These are phyloP conservation scores for Scortum barcoo DNA, from an alignment of 2,113 vertebrate species.

Conservation along the genomic window DNA sequence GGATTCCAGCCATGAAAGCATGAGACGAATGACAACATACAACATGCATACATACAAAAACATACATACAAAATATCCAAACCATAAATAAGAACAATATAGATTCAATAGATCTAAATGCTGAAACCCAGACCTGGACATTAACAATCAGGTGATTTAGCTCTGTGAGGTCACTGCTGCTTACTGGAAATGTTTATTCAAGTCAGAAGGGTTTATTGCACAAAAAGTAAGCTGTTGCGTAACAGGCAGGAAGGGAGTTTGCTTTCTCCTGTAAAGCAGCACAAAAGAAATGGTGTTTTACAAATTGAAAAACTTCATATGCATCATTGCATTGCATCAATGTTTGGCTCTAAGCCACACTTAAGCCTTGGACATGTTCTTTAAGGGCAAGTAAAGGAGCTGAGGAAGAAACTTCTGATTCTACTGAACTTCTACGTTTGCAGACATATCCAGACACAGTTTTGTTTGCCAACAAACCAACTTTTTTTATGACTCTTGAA, in stretches of 20 bases:
- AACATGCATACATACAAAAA: too few relatives aligned
- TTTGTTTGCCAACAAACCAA: too few relatives aligned
- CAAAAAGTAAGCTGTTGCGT: slow-evolving; percentile 39
- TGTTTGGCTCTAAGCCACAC: background rate
- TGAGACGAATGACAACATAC: background rate
- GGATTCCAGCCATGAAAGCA: background rate
- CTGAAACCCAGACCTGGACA: background rate
- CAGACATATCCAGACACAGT: background rate
- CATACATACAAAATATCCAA: background rate
- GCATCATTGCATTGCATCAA: background rate
- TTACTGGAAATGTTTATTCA: slow-evolving; percentile 16
- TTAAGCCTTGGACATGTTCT: background rate
- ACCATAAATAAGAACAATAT: background rate
- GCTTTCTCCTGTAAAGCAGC: slow-evolving; percentile 15
- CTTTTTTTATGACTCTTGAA: background rate
- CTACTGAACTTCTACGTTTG: too few relatives aligned
- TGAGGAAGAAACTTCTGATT: background rate
- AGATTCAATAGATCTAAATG: background rate
- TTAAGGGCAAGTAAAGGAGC: background rate
- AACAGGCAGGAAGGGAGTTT: slow-evolving; percentile 28
- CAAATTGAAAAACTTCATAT: background rate
- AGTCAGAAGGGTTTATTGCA: slow-evolving; percentile 26
- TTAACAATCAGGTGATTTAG: slow-evolving; percentile 2
- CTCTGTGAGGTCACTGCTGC: background rate
- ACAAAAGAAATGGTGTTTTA: slow-evolving; percentile 21